A percentile compares a stretch with the other conserved stretches of the same genome.
Conservation (phyloP, 1,140 invertebrate genomes). For the Eulimnadia texana region DNA sequence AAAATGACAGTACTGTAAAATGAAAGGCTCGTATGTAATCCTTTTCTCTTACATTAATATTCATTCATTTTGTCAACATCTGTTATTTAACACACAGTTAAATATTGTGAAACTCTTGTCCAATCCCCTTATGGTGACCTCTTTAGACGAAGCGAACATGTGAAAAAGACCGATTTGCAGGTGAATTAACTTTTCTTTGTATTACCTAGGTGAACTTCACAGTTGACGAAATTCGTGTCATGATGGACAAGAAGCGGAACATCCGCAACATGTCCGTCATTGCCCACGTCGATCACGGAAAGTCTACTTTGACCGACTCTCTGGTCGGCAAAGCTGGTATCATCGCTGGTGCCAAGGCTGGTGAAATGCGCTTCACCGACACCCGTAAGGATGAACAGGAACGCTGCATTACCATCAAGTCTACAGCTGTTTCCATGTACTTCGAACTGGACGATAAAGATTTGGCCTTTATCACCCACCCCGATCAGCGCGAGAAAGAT, state of each 20-base stretch:
- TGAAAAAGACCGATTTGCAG: no score
- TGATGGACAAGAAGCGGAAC: slow-evolving; percentile 99
- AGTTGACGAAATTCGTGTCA: slow-evolving; percentile 95
- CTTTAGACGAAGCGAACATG: no score
- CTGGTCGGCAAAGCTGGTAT: slow-evolving; percentile 99
- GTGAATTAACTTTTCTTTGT: background rate
- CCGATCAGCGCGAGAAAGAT: slow-evolving; percentile 74
- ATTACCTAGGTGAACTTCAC: slow-evolving; percentile 91
- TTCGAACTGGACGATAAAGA: slow-evolving; percentile 90
- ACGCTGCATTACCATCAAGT: slow-evolving; percentile 99
- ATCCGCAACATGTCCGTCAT: slow-evolving; percentile 99
- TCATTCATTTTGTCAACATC: no score
- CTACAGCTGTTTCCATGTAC: slow-evolving; percentile 97
- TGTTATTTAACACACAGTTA: no score
- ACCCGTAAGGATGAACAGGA: slow-evolving; percentile 99
- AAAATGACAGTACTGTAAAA: no score
- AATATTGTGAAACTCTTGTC: no score
- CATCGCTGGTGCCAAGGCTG: slow-evolving; percentile 94
- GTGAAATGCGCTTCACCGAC: slow-evolving; percentile 97
- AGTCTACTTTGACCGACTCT: slow-evolving; percentile 98
- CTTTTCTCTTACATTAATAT: no score
- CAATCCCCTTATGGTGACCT: no score
- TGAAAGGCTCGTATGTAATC: no score
- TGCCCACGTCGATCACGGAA: slow-evolving; percentile 99
- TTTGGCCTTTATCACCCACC: slow-evolving; percentile 70